A percentile compares a stretch with the other conserved stretches of the same genome.
These are phyloP conservation scores for Drosophila nr. fundita DNA, from an alignment of 2,888 invertebrate species.

Conservation along the genomic window DNA sequence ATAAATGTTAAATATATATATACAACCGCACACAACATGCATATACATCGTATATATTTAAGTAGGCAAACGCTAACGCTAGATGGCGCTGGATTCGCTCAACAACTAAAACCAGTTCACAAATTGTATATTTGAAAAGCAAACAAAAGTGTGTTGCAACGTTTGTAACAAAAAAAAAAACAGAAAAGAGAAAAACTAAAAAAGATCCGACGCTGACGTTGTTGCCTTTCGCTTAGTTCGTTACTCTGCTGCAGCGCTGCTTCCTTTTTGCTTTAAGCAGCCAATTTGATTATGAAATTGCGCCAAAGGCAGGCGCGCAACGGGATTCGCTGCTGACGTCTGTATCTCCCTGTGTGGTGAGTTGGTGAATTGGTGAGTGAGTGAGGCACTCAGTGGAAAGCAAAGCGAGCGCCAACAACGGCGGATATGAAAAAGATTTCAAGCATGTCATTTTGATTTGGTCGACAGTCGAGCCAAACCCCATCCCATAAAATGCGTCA, in stretches of 20 bases:
- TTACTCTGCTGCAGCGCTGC: slow-evolving; percentile 13
- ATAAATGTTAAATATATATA: slow-evolving; percentile 19
- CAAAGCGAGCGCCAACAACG: slow-evolving; percentile 6
- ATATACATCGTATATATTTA: background rate
- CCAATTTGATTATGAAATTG: slow-evolving; percentile 64
- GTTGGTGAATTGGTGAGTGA: slow-evolving; percentile 11
- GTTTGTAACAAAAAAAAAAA: slow-evolving; percentile 14
- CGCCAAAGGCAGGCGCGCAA: slow-evolving; percentile 27
- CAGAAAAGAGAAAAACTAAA: slow-evolving; percentile 35
- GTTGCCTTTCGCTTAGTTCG: slow-evolving; percentile 44
- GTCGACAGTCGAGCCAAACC: background rate
- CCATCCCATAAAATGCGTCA: slow-evolving; percentile 31
- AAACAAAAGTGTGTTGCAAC: slow-evolving; percentile 60
- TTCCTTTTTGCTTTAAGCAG: slow-evolving; percentile 53
- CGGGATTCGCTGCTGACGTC: slow-evolving; percentile 12
- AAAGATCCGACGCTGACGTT: slow-evolving; percentile 59
- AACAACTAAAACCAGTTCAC: slow-evolving; percentile 60
- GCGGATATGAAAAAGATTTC: slow-evolving; percentile 30
- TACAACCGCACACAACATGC: slow-evolving; percentile 4
- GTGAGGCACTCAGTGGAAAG: slow-evolving; percentile 24
- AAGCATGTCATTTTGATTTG: slow-evolving; percentile 28
- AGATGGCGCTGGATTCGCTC: slow-evolving; percentile 55
- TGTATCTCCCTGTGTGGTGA: slow-evolving; percentile 12
- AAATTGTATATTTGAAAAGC: slow-evolving; percentile 39
- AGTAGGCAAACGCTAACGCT: slow-evolving; percentile 21